A percentile compares a stretch with the other conserved stretches of the same genome.
Evolutionary conservation across 2,888 invertebrate genomes (phyloP).

Genomic region (Morpho deidamia): DNA sequence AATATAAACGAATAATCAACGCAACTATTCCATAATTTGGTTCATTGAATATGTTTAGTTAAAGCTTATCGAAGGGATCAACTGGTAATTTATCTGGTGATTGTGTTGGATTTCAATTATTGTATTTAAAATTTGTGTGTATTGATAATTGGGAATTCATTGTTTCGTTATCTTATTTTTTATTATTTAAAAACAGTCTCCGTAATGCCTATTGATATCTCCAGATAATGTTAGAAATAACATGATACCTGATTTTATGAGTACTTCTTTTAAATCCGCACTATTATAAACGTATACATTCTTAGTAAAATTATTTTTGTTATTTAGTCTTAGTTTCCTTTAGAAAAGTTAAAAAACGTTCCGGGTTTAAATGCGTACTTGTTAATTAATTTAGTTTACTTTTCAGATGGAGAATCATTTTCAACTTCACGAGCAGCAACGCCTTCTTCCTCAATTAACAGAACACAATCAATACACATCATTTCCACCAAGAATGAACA

Average conservation of each 20-base stretch:
- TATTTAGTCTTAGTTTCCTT: no score
- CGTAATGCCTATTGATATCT: no score
- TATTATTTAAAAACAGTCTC: no score
- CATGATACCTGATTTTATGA: no score
- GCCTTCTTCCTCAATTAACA: conserved; percentile 59
- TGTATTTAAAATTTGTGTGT: background rate
- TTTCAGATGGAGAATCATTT: conserved; percentile 65
- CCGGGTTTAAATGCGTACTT: background rate
- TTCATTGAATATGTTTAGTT: background rate
- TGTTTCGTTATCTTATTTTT: no score
- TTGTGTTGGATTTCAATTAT: background rate
- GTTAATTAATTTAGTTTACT: background rate
- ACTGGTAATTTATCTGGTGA: background rate
- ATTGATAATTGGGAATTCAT: background rate
- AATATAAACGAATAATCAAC: background rate
- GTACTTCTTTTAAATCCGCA: no score
- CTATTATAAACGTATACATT: no score
- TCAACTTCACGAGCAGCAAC: conserved; percentile 71
- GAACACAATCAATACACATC: conserved; percentile 71
- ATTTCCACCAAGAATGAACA: conserved; percentile 57
- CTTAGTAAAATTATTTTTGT: no score
- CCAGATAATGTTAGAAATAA: no score
- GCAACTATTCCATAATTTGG: background rate
- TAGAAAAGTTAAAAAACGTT: no score
- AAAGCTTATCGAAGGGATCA: background rate